Base-by-base conservation (phyloP, 2,797 vertebrate genomes). In the Erethizon dorsatum region DNA sequence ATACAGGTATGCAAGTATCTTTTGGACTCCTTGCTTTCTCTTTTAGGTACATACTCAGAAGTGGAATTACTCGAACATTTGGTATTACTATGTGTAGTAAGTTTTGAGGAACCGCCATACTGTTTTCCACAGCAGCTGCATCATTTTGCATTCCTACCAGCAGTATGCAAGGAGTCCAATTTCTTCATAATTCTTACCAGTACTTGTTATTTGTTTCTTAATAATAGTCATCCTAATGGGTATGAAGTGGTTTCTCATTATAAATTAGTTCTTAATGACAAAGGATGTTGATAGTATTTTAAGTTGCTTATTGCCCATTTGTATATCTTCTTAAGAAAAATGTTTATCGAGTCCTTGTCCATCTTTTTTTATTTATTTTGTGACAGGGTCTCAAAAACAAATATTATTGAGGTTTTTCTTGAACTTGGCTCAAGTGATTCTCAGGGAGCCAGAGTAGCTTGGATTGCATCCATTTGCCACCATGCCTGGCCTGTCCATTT, bases 241-340 rank as follows among this genome's bases (percentile, higher is more conserved):
- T 80, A 12, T 75, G 37, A 90, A 52, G 31, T 94, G 52, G 3
- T 91, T 54, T 77, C n/a, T 67, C n/a, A 61, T 84, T 90, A 18
- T 59, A 41, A 3, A 22, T 89, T 73, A 79, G 47, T 88, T 12
- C 33, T 75, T 61, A 71, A 78, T 78, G 20, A 90, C 52, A 75
- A 78, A 57, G n/a, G n/a, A 37, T 94, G 14, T 63, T 41, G 24
- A 84, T 5, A 61, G 83, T 77, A 33, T 92, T 83, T 82, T 92
- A 37, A 63, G 37, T 17, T 87, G 18, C 33, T 71, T 86, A 61
- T 63, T 83, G 52, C 6, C 50, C 57, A 33, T 65, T 65, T 87
- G 31, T 67, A 7, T 96, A 57, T 96, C 26, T 52, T 91, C 57
- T 87, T 86, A 71, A 22, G 54, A 52, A 94, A 90, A 54, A 26